Evolutionary conservation across 2,797 vertebrate species (phyloP).

Genomic region (Dicrostonyx torquatus): DNA sequence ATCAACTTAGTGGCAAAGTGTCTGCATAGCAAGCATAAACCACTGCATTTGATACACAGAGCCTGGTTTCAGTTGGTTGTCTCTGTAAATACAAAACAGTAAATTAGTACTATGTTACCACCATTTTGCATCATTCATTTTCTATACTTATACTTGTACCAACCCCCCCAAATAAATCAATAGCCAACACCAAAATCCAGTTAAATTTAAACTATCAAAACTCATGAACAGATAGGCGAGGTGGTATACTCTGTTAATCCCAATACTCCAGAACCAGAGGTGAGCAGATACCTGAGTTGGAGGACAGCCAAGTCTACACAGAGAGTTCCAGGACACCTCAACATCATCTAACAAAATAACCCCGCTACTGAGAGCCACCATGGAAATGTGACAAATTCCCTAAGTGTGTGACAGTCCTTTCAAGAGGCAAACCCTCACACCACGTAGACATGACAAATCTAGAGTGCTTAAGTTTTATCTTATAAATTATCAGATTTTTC

Average conservation of each 20-base stretch:
- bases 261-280: not conserved
- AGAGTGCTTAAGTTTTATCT: slow-evolving; percentile 25
- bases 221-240: not conserved
- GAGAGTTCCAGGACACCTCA: not conserved
- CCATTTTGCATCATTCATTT: not conserved
- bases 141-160: not conserved
- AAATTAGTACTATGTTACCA: not conserved
- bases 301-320: not conserved
- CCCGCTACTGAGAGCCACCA: not conserved
- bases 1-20: not conserved
- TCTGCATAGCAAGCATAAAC: not conserved
- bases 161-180: not conserved
- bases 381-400: slow-evolving; percentile 16
- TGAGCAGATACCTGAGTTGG: not conserved
- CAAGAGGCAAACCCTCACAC: slow-evolving; percentile 38
- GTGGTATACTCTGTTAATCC: not conserved
- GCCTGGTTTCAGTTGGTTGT: not conserved
- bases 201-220: not conserved
- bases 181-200: not conserved
- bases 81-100: not conserved
- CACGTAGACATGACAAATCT: slow-evolving; percentile 6
- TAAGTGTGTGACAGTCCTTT: not conserved
- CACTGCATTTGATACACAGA: not conserved
- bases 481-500: slow-evolving; percentile 43
- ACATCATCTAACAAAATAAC: slow-evolving; percentile 4